Conservation (phyloP, 2,113 vertebrate species). For the Eudyptes chrysolophus region DNA sequence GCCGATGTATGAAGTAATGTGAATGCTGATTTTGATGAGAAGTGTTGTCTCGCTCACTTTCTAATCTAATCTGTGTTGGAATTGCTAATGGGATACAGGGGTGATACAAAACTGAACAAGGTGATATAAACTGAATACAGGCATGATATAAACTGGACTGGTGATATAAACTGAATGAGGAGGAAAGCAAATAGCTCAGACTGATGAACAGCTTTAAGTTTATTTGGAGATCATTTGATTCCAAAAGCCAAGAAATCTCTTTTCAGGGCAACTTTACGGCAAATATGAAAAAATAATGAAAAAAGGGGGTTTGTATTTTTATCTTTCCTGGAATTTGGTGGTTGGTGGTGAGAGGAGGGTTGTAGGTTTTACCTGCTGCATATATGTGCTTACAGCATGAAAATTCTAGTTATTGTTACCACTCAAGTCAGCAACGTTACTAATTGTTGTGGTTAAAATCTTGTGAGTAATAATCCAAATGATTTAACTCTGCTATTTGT, state of each 20-base stretch:
- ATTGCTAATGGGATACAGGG: not conserved
- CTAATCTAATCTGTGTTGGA: not conserved
- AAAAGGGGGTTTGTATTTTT: not conserved
- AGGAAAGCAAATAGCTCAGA: not conserved
- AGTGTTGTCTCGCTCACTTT: not conserved
- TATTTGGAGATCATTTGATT: not conserved
- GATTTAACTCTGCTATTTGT: not conserved
- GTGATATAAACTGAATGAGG: not conserved
- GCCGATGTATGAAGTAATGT: not conserved
- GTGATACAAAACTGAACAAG: not conserved
- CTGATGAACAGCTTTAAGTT: not conserved
- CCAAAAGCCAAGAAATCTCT: not conserved
- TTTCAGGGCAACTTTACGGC: not conserved
- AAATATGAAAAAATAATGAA: not conserved
- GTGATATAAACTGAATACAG: not conserved
- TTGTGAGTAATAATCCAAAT: not conserved
- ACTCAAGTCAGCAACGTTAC: not conserved
- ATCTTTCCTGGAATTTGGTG: not conserved
- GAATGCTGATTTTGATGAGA: not conserved
- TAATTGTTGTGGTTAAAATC: not conserved
- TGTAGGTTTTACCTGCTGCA: not conserved
- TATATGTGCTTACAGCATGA: not conserved
- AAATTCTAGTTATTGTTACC: not conserved
- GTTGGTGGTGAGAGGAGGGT: not conserved
- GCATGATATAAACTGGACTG: not conserved